phyloP scores from a whole-genome alignment of 2,797 vertebrate species.

The Paratrypauchen microcephalus region DNA sequence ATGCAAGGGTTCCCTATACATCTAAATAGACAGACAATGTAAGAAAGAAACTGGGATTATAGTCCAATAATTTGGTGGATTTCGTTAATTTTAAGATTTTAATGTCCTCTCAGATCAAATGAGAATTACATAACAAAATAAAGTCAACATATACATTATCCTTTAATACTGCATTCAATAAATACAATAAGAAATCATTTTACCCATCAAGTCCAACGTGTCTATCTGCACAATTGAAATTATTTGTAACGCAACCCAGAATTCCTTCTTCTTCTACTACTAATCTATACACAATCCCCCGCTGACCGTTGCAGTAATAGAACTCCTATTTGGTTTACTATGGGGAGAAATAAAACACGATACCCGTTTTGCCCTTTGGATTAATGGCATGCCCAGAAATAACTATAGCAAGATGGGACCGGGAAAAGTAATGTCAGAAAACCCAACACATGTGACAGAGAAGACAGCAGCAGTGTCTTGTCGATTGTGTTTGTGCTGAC shows the following conservation, averaged over 20 bases:
- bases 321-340: slow-evolving; percentile 67
- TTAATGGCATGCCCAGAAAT: slow-evolving; percentile 46
- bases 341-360: slow-evolving; percentile 52
- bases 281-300: slow-evolving; percentile 65
- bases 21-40: background rate
- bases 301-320: slow-evolving; percentile 44
- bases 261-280: slow-evolving; percentile 63
- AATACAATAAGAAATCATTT: slow-evolving; percentile 61
- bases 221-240: slow-evolving; percentile 56
- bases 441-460: slow-evolving; percentile 33
- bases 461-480: slow-evolving; percentile 50
- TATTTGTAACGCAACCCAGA: slow-evolving; percentile 67
- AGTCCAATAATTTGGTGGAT: slow-evolving; percentile 45
- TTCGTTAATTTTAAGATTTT: slow-evolving; percentile 17
- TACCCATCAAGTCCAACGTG: slow-evolving; percentile 44
- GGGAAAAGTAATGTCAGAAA: slow-evolving; percentile 25
- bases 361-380: slow-evolving; percentile 73
- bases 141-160: slow-evolving; percentile 55
- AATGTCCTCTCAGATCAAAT: slow-evolving; percentile 48
- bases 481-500: slow-evolving; percentile 37
- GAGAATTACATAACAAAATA: slow-evolving; percentile 39
- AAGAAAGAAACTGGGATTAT: slow-evolving; percentile 34
- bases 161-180: slow-evolving; percentile 64
- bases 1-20: slow-evolving; percentile 34
- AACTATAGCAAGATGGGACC: slow-evolving; percentile 46